These are phyloP conservation scores for Montifringilla adamsi DNA, from an alignment of 2,113 vertebrate species.

Conservation along the genomic window DNA sequence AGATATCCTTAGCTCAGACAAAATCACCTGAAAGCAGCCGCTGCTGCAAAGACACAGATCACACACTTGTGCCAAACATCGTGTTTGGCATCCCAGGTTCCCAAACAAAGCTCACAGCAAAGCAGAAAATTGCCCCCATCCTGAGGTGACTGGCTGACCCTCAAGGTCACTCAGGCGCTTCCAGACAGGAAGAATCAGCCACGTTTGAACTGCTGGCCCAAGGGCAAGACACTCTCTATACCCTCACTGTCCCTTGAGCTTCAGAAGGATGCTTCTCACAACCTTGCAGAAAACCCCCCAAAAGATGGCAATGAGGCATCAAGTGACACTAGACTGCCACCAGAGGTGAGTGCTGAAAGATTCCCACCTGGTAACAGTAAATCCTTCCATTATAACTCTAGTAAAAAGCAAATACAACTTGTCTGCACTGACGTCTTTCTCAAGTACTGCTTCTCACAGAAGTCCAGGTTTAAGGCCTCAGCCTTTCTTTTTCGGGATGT, in stretches of 20 bases:
- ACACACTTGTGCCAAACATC: neutral
- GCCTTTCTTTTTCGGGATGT: conserved; percentile 18
- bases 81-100: neutral
- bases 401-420: neutral
- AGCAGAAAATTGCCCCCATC: neutral
- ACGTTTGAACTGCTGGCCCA: neutral
- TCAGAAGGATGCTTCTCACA: neutral
- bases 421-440: conserved; percentile 31
- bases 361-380: conserved; percentile 26
- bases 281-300: neutral
- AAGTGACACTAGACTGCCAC: neutral
- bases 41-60: neutral
- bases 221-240: neutral
- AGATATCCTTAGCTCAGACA: conserved; percentile 25
- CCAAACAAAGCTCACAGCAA: neutral
- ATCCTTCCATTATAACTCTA: conserved; percentile 33
- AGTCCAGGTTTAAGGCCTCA: conserved; percentile 56
- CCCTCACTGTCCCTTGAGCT: accelerated
- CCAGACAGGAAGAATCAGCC: neutral
- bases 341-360: neutral
- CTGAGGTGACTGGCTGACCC: neutral
- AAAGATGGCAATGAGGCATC: neutral
- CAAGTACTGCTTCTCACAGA: conserved; percentile 51
- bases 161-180: neutral
- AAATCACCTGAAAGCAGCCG: neutral